phyloP scores from a whole-genome alignment of 1,140 invertebrate species.

The Plodia interpunctella region DNA sequence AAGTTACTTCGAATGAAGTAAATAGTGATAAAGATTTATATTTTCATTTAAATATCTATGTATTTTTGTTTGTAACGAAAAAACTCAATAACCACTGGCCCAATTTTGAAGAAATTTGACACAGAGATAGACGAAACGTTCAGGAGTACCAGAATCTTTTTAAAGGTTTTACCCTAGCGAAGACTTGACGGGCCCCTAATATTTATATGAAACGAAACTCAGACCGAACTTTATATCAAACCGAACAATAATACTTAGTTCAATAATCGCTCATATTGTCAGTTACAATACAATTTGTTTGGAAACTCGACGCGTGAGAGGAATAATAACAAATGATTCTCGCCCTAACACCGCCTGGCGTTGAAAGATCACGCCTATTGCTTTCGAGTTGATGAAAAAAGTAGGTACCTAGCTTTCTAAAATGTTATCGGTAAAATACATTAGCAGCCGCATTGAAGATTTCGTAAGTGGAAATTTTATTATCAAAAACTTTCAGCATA shows the following conservation, averaged over 20 bases:
- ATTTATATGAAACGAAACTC: background rate
- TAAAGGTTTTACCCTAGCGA: no score
- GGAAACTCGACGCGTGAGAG: conserved; percentile 70
- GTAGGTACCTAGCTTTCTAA: conserved; percentile 15
- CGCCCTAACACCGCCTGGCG: conserved; percentile 73
- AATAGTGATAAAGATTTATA: no score
- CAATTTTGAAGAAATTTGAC: no score
- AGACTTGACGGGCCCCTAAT: no score
- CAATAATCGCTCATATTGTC: conserved; percentile 71
- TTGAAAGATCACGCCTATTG: conserved; percentile 76
- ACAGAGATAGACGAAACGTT: no score
- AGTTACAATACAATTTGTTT: conserved; percentile 75
- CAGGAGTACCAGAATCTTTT: no score
- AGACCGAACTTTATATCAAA: conserved; percentile 55
- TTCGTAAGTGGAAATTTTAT: background rate
- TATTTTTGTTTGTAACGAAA: no score
- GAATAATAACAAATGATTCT: conserved; percentile 76
- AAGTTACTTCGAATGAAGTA: no score
- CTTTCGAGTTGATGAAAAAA: conserved; percentile 71
- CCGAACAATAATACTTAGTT: conserved; percentile 47
- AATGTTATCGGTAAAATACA: conserved; percentile 24
- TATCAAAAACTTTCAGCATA: no score
- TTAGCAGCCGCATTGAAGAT: conserved; percentile 13
- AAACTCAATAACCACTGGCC: no score
- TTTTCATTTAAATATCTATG: no score